Percentiles rank a stretch among this genome's conserved stretches.
Conservation (phyloP, 1,140 invertebrate species). For the Saccostrea echinata region DNA sequence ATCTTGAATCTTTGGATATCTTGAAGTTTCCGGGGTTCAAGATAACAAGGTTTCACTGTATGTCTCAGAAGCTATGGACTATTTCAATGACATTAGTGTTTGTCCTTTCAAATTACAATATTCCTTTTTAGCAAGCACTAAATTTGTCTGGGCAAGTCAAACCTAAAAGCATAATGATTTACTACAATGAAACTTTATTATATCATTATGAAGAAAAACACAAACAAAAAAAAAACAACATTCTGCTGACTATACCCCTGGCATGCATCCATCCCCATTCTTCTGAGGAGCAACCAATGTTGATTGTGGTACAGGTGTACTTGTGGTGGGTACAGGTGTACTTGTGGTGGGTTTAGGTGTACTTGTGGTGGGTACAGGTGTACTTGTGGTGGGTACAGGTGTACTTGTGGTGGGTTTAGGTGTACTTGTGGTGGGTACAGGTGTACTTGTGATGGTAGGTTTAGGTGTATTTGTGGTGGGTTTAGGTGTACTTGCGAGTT, state of each 20-base stretch:
- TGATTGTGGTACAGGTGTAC: neutral
- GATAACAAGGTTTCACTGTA: too few species aligned
- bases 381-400: neutral
- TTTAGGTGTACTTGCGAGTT: neutral
- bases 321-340: neutral
- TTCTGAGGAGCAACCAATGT: neutral
- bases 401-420: constrained; percentile 12
- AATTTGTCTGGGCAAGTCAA: neutral
- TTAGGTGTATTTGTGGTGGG: constrained; percentile 7
- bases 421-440: neutral
- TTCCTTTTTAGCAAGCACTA: too few species aligned
- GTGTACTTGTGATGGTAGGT: neutral
- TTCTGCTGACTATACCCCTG: neutral
- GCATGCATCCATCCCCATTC: constrained; percentile 1
- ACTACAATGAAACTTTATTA: too few species aligned
- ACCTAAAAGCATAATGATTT: neutral
- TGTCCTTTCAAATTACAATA: too few species aligned
- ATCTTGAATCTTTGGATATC: too few species aligned
- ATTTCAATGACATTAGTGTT: too few species aligned
- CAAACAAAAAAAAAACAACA: neutral
- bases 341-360: constrained; percentile 4
- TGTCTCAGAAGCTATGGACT: too few species aligned
- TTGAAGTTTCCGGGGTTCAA: too few species aligned
- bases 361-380: neutral
- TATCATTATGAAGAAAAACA: neutral